A percentile compares a stretch with the other conserved stretches of the same genome.
These are phyloP conservation scores for Tetragonula carbonaria DNA, from an alignment of 2,888 invertebrate genomes.

Conservation along the genomic window DNA sequence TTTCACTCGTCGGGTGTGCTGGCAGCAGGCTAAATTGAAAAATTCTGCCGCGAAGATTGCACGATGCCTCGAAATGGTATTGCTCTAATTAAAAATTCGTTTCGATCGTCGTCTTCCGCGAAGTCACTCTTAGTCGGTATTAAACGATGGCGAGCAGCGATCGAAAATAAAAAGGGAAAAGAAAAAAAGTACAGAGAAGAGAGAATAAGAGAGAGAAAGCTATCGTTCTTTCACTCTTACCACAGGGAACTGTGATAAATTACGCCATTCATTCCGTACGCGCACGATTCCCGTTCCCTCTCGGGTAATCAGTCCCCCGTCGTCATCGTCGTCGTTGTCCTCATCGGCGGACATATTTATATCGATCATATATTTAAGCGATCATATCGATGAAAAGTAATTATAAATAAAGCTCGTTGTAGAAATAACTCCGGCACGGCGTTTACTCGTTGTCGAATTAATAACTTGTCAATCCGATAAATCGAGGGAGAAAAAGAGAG, in stretches of 20 bases:
- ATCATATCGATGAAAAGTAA: constrained; percentile 51
- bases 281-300: background rate
- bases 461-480: constrained; percentile 24
- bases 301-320: background rate
- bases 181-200: background rate
- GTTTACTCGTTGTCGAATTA: constrained; percentile 33
- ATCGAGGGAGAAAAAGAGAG: background rate
- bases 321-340: background rate
- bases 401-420: constrained; percentile 49
- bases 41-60: background rate
- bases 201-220: too few species aligned
- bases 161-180: background rate
- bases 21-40: background rate
- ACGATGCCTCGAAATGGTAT: background rate
- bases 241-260: background rate
- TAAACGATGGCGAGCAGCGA: background rate
- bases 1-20: background rate
- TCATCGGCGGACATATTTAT: constrained; percentile 10
- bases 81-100: constrained; percentile 16
- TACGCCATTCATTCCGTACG: constrained; percentile 6
- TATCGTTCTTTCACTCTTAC: background rate
- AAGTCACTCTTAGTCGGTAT: too few species aligned
- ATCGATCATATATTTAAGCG: constrained; percentile 21
- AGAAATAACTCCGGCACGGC: constrained; percentile 34
- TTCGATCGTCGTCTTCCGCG: background rate